These are phyloP conservation scores for Diglossa cyanea DNA, from an alignment of 2,797 vertebrate species.

Conservation along the genomic window DNA sequence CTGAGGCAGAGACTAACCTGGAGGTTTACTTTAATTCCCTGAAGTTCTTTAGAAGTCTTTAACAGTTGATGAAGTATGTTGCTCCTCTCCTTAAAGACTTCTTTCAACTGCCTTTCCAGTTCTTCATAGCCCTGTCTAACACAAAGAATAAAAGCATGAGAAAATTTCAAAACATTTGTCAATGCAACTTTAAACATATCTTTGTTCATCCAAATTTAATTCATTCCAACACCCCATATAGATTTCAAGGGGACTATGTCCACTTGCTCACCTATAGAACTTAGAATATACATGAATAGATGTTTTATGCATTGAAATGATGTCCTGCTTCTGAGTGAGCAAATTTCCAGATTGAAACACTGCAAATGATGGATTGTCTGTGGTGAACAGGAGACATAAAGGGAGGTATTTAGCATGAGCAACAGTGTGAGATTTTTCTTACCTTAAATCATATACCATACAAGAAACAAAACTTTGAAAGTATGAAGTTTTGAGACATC, in stretches of 20 bases:
- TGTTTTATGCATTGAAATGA: neutral
- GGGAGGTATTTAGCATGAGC: neutral
- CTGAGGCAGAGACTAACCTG: slow-evolving; percentile 78
- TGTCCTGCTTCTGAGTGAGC: neutral
- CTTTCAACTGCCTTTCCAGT: slow-evolving; percentile 92
- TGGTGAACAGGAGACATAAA: neutral
- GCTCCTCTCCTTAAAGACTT: slow-evolving; percentile 92
- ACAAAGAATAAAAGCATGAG: slow-evolving; percentile 63
- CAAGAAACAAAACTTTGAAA: neutral
- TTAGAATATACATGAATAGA: neutral
- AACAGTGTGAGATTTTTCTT: neutral
- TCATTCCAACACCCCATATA: neutral
- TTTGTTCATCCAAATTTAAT: neutral
- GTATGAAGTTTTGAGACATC: neutral
- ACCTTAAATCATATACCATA: neutral
- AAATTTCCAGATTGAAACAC: neutral
- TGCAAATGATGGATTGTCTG: neutral
- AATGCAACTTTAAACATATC: neutral
- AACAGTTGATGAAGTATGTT: slow-evolving; percentile 92
- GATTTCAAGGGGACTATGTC: neutral
- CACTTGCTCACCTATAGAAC: neutral
- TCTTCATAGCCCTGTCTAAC: slow-evolving; percentile 92
- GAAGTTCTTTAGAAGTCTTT: slow-evolving; percentile 92
- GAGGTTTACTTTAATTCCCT: slow-evolving; percentile 94
- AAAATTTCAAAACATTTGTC: neutral